phyloP scores from a whole-genome alignment of 2,113 vertebrate species.

The Phyllostomus discolor region DNA sequence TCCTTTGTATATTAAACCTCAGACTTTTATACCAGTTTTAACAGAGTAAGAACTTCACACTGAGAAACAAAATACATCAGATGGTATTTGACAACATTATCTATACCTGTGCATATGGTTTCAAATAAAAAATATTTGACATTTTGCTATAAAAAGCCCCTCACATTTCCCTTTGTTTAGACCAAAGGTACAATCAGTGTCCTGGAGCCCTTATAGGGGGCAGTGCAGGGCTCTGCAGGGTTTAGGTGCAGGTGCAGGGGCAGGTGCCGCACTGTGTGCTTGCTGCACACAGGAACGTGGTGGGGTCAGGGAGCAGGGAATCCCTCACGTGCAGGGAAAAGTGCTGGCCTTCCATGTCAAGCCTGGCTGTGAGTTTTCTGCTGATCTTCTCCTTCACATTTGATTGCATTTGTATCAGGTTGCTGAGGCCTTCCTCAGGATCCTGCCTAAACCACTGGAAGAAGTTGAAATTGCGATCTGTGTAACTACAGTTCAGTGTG shows the following conservation, averaged over 20 bases:
- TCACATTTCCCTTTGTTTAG: not conserved
- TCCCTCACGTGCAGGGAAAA: not conserved
- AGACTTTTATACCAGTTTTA: not conserved
- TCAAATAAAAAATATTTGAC: not conserved
- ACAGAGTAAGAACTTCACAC: not conserved
- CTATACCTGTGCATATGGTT: not conserved
- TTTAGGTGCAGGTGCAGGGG: not conserved
- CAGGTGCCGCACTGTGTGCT: not conserved
- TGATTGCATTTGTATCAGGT: not conserved
- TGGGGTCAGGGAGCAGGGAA: not conserved
- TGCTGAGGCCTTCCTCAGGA: not conserved
- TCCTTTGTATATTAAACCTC: not conserved
- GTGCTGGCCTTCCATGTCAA: not conserved
- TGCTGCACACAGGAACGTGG: not conserved
- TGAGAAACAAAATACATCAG: slow-evolving; percentile 23
- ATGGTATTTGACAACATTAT: not conserved
- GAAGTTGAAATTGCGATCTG: not conserved
- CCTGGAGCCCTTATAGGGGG: not conserved
- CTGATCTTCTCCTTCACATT: not conserved
- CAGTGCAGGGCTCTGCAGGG: too few species aligned
- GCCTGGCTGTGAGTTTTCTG: not conserved
- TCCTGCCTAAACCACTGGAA: not conserved
- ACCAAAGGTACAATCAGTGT: not conserved
- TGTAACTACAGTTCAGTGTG: not conserved
- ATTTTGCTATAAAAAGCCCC: not conserved